Conservation (phyloP, 2,797 vertebrate genomes). For the Heliangelus exortis region DNA sequence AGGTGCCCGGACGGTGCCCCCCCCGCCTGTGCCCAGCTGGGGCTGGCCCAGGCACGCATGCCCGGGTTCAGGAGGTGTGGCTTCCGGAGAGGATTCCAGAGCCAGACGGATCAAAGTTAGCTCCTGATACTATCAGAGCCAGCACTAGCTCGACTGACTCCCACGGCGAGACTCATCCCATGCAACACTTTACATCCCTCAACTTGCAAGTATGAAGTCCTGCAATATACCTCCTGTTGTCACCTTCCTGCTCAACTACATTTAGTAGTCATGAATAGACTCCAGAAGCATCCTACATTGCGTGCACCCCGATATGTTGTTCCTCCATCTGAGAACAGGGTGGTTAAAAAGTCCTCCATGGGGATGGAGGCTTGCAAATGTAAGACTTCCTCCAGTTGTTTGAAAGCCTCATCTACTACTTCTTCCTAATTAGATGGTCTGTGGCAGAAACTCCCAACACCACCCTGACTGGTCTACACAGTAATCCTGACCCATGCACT, state of each 20-base stretch:
- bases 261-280: neutral
- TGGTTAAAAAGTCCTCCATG: neutral
- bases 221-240: neutral
- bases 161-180: no score
- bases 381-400: neutral
- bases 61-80: no score
- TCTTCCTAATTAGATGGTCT: neutral
- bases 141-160: no score
- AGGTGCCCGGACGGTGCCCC: no score
- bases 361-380: accelerated
- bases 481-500: neutral
- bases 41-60: no score
- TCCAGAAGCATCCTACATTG: neutral
- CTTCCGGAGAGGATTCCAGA: no score
- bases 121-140: no score
- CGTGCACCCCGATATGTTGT: neutral
- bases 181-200: neutral
- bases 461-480: neutral
- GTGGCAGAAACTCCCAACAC: neutral
- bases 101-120: no score
- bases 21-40: no score
- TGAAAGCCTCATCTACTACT: neutral
- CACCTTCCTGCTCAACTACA: neutral
- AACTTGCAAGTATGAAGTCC: neutral
- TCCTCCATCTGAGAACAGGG: neutral